A percentile compares a stretch with the other conserved stretches of the same genome.
Conservation (phyloP, 1,140 invertebrate species). For the Helicoverpa zea region DNA sequence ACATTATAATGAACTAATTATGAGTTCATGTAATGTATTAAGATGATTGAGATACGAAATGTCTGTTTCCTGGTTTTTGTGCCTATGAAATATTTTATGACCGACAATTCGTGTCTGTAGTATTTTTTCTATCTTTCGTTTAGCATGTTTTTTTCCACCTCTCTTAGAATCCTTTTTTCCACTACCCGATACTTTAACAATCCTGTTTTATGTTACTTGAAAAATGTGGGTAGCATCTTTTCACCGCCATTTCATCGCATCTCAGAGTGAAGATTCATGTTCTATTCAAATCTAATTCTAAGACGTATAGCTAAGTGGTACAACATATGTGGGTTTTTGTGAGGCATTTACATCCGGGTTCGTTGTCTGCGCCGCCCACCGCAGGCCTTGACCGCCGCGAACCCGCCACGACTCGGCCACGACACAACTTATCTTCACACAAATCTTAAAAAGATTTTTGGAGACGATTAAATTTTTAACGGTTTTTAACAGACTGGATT, state of each 20-base stretch:
- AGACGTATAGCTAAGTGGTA: conserved; percentile 20
- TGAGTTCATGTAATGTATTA: conserved; percentile 35
- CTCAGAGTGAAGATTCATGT: neutral
- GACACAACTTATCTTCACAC: neutral
- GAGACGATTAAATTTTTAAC: neutral
- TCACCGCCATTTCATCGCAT: neutral
- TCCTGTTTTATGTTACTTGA: neutral
- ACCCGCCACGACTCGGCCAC: conserved; percentile 55
- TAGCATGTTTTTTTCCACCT: neutral
- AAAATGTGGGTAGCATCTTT: neutral
- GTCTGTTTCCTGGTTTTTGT: conserved; percentile 20
- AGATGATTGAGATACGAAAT: conserved; percentile 29
- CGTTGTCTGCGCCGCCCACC: conserved; percentile 70
- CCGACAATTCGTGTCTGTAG: neutral
- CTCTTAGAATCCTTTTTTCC: no score
- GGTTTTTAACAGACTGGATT: no score
- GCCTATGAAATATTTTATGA: neutral
- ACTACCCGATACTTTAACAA: no score
- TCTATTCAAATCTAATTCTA: conserved; percentile 36
- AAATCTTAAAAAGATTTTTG: neutral
- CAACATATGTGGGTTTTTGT: conserved; percentile 59
- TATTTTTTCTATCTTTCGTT: neutral
- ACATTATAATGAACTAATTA: conserved; percentile 38
- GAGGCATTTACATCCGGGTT: conserved; percentile 74
- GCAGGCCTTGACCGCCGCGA: conserved; percentile 80